Evolutionary conservation across 1,140 invertebrate species (phyloP), one percentile per base, ranked within the genome.

Genomic region (Cyclargus thomasi): DNA sequence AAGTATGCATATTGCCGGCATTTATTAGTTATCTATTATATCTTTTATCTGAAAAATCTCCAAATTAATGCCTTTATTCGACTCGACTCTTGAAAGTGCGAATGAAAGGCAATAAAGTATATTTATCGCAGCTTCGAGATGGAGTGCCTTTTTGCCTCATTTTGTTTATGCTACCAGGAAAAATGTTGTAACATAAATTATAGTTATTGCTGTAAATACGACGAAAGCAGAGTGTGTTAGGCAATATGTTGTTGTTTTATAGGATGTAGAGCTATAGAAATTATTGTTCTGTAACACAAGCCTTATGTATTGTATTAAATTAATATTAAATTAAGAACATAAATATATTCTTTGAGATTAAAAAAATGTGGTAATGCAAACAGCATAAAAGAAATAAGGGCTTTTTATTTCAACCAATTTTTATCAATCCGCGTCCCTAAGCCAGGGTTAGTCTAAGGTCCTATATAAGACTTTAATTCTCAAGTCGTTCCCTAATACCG

Each of bases 131-230:
- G 39, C 39, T 39, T 39, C 36, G 23, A 39, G 36, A 39, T 47
- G 39, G 14, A 47, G 39, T 47, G 39, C 39, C 39, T 14, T 47
- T 29, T 47, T 16, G 39, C 6, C 39, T 47, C 39, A 11, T 47
- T 47, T 47, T 47, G 39, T 47, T 47, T 47, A 47, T 16, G 39
- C 39, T 47, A 47, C 39, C 39, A 47, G 39, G 39, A 47, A 47
- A 39, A 14, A 47, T 47, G 39, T 47, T 14, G 2, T 47, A 47
- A 47, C 39, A 47, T 47, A 16, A 47, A 47, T 47, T 47, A 47
- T 47, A 47, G n/a, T n/a, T 47, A 8, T 4, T 47, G 39, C 8
- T 47, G 39, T 47, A 14, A 14, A 47, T 47, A 47, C 39, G 39
- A 47, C 1, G 39, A 47, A 47, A 47, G 39, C 39, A 47, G 39